Evolutionary conservation across 2,797 vertebrate species (phyloP).

Genomic region (Typhlichthys eigenmanni): DNA sequence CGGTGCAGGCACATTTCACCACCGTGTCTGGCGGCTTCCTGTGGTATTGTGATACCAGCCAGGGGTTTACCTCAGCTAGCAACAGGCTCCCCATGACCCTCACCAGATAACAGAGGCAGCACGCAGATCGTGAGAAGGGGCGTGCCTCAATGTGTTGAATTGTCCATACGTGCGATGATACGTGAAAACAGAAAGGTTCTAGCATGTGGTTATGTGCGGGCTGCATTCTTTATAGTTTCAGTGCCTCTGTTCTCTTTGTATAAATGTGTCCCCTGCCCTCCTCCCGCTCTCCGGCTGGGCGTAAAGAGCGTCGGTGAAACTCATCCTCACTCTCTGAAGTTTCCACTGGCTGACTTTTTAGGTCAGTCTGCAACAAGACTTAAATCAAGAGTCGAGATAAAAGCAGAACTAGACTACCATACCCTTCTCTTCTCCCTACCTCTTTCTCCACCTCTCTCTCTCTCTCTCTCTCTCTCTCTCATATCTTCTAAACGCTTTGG

Average conservation of each 20-base stretch:
- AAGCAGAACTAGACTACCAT: constrained; percentile 54
- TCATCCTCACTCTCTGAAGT: constrained; percentile 66
- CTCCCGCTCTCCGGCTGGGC: not conserved
- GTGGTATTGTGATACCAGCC: constrained; percentile 56
- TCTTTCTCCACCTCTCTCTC: constrained; percentile 37
- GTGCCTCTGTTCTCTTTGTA: too few relatives aligned
- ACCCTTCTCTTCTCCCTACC: constrained; percentile 40
- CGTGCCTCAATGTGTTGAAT: not conserved
- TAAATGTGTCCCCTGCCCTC: too few relatives aligned
- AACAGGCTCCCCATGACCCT: constrained; percentile 41
- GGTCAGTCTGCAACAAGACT: constrained; percentile 69
- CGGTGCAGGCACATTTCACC: constrained; percentile 61
- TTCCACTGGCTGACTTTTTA: constrained; percentile 74
- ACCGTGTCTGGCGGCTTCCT: constrained; percentile 65
- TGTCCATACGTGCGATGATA: not conserved
- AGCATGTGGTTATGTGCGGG: too few relatives aligned
- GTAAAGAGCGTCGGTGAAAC: constrained; percentile 49
- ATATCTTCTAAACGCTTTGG: constrained; percentile 33
- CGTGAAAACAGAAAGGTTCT: not conserved
- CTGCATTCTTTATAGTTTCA: too few relatives aligned
- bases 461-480: constrained; percentile 14
- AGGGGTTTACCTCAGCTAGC: constrained; percentile 38
- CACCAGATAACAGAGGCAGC: constrained; percentile 23
- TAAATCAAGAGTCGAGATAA: constrained; percentile 74
- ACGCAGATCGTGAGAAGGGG: not conserved